A percentile compares a stretch with the other conserved stretches of the same genome.
Evolutionary conservation across 1,140 invertebrate species (phyloP).

Genomic region (Scylla paramamosain): DNA sequence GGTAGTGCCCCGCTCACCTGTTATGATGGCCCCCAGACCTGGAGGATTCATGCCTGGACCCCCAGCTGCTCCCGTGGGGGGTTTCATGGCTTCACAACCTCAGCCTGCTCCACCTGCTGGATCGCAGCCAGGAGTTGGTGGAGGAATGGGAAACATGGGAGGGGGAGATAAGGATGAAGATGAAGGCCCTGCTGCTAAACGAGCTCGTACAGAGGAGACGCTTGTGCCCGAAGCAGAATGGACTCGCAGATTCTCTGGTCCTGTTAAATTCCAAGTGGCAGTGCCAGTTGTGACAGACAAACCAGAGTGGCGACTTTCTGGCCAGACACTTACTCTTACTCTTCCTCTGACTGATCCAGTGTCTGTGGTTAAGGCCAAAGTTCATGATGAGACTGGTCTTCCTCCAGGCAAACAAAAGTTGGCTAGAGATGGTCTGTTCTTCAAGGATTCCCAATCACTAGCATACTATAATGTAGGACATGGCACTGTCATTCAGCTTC

Average conservation of each 20-base stretch:
- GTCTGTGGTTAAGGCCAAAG: slow-evolving; percentile 91
- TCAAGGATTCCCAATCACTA: slow-evolving; percentile 97
- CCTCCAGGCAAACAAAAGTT: slow-evolving; percentile 99
- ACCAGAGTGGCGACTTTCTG: slow-evolving; percentile 97
- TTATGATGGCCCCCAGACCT: slow-evolving; percentile 77
- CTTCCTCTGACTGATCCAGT: slow-evolving; percentile 91
- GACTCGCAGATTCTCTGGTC: slow-evolving; percentile 85
- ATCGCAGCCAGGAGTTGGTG: slow-evolving; percentile 56
- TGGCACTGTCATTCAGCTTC: slow-evolving; percentile 91
- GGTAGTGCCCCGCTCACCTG: slow-evolving; percentile 77
- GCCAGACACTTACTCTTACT: slow-evolving; percentile 90
- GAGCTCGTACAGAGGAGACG: slow-evolving; percentile 94
- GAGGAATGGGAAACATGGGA: slow-evolving; percentile 62
- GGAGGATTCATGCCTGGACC: slow-evolving; percentile 74
- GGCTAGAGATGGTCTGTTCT: slow-evolving; percentile 96
- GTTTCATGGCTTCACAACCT: slow-evolving; percentile 73
- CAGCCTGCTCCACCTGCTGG: slow-evolving; percentile 72
- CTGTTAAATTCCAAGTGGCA: slow-evolving; percentile 88
- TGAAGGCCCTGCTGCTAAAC: slow-evolving; percentile 94
- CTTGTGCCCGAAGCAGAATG: slow-evolving; percentile 94
- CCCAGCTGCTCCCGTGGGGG: slow-evolving; percentile 58
- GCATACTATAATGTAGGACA: slow-evolving; percentile 97
- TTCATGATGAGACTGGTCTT: slow-evolving; percentile 94
- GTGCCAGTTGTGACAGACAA: slow-evolving; percentile 92
- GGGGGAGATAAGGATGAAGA: slow-evolving; percentile 80